Evolutionary conservation across 2,113 vertebrate species (phyloP).

Genomic region (Oceanites oceanicus): DNA sequence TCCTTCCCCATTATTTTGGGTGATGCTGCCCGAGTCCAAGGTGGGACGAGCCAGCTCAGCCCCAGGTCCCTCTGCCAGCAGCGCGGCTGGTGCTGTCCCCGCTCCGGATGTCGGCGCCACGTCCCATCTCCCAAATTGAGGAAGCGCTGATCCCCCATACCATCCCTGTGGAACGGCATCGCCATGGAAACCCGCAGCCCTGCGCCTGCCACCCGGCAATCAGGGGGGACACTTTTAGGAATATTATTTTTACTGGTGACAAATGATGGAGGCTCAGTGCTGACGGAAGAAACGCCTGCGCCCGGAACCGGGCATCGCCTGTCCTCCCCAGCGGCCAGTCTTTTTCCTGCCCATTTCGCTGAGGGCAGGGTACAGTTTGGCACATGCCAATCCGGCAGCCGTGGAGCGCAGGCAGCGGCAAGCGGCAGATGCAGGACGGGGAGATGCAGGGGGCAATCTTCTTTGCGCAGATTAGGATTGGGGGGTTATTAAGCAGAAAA

Average conservation of each 20-base stretch:
- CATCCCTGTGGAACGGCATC: background rate
- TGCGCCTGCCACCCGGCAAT: constrained; percentile 38
- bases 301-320: background rate
- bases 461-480: constrained; percentile 39
- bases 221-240: constrained; percentile 49
- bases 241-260: constrained; percentile 56
- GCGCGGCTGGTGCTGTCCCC: background rate
- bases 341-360: constrained; percentile 25
- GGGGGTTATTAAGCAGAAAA: constrained; percentile 49
- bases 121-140: constrained; percentile 1
- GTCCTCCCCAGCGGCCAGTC: background rate
- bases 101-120: rapidly evolving
- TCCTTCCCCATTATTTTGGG: background rate
- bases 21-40: background rate
- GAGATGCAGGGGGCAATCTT: background rate
- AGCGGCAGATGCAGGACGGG: background rate
- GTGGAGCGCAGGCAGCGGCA: background rate
- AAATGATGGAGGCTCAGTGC: constrained; percentile 46
- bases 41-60: background rate
- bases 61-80: background rate
- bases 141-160: background rate
- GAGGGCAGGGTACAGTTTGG: constrained; percentile 29
- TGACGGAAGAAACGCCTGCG: background rate
- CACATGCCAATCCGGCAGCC: background rate
- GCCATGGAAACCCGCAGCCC: constrained; percentile 58